Conservation (phyloP, 2,113 vertebrate genomes). For the Ceyx margarethae region DNA sequence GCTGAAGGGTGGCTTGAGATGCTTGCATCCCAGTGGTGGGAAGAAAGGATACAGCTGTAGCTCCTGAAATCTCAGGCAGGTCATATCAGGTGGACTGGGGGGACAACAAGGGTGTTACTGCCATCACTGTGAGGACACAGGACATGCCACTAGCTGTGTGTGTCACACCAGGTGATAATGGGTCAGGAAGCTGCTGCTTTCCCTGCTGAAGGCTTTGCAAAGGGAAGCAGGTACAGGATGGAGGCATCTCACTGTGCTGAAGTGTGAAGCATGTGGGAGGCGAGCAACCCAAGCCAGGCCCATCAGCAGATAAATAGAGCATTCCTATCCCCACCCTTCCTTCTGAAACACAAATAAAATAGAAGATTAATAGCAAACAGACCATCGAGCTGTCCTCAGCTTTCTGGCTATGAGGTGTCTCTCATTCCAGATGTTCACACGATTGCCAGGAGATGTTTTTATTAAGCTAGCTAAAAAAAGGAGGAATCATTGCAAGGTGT, state of each 20-base stretch:
- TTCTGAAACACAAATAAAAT: neutral
- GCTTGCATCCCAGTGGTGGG: neutral
- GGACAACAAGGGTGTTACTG: neutral
- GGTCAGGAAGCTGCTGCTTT: neutral
- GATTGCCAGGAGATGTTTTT: neutral
- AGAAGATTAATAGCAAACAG: constrained; percentile 8
- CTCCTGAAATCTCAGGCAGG: neutral
- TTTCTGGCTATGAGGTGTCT: neutral
- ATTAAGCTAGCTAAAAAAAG: neutral
- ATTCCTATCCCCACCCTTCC: constrained; percentile 46
- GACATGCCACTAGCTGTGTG: no score
- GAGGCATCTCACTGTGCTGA: neutral
- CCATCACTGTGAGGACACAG: rapidly evolving
- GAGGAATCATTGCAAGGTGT: neutral
- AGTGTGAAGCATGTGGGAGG: neutral
- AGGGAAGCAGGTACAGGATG: neutral
- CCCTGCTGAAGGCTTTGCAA: neutral
- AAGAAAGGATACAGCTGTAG: neutral
- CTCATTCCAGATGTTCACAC: neutral
- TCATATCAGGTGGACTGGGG: no score
- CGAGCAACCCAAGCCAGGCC: neutral
- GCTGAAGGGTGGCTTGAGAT: neutral
- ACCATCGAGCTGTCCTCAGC: neutral
- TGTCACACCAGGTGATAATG: no score
- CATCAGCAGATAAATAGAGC: neutral